Conservation (phyloP, 2,888 invertebrate genomes). For the Thecocarcelia acutangulata region DNA sequence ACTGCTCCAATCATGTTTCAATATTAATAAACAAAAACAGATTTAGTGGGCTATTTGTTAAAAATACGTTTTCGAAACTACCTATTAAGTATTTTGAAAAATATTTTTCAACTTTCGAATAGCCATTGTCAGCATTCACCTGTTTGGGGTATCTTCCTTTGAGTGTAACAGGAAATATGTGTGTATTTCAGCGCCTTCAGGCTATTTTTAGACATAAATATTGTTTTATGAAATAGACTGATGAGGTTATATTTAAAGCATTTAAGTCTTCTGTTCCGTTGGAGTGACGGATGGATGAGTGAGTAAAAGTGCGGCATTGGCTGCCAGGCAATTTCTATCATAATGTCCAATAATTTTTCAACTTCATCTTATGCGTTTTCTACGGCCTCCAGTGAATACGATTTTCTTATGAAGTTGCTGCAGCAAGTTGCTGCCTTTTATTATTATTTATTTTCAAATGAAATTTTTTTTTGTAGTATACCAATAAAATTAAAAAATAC, state of each 20-base stretch:
- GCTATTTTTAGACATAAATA: conserved; percentile 57
- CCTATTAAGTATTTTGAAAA: no score
- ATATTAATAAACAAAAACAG: no score
- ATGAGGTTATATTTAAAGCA: conserved; percentile 27
- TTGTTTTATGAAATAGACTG: conserved; percentile 52
- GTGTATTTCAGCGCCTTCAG: conserved; percentile 49
- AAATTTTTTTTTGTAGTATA: conserved; percentile 12
- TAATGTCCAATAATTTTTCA: conserved; percentile 61
- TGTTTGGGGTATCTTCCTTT: conserved; percentile 32
- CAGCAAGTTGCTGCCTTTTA: conserved; percentile 1
- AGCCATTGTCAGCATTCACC: no score
- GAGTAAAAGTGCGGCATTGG: conserved; percentile 48
- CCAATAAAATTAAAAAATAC: conserved; percentile 15
- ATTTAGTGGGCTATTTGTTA: no score
- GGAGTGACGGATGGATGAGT: conserved; percentile 14
- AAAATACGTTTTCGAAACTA: no score
- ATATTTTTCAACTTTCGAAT: no score
- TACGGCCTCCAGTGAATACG: background rate
- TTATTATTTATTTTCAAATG: conserved; percentile 30
- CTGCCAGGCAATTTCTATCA: conserved; percentile 62
- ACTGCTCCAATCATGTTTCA: no score
- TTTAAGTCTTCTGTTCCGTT: no score
- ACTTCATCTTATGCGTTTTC: conserved; percentile 31
- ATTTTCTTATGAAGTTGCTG: conserved; percentile 12
- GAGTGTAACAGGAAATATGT: conserved; percentile 42